Evolutionary conservation across 2,888 invertebrate genomes (phyloP).

Genomic region (Oxycera nigricornis): DNA sequence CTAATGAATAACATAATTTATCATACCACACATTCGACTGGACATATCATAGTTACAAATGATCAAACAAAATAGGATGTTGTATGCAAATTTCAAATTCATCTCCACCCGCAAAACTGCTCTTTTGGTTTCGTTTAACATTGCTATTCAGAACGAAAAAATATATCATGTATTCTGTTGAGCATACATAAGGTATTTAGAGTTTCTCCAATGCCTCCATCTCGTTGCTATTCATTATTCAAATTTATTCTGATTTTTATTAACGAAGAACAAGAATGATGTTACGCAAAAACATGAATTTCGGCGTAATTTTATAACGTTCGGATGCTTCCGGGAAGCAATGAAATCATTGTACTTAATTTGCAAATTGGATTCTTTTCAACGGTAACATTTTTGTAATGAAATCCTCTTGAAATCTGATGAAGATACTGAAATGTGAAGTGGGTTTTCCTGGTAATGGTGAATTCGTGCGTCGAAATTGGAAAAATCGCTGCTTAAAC

Average conservation of each 20-base stretch:
- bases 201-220: neutral
- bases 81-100: neutral
- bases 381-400: too few relatives aligned
- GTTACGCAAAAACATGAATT: slow-evolving; percentile 15
- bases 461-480: too few relatives aligned
- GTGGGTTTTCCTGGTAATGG: too few relatives aligned
- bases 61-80: neutral
- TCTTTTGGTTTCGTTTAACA: neutral
- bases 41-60: neutral
- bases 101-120: neutral
- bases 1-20: neutral
- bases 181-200: slow-evolving; percentile 1
- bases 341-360: neutral
- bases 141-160: neutral
- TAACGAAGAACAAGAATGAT: slow-evolving; percentile 22
- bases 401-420: too few relatives aligned
- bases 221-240: slow-evolving; percentile 25
- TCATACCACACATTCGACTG: neutral
- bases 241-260: slow-evolving; percentile 35
- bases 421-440: too few relatives aligned
- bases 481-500: too few relatives aligned
- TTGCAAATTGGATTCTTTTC: too few relatives aligned
- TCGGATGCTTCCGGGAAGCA: neutral
- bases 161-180: neutral
- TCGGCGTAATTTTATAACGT: too few relatives aligned